These are phyloP conservation scores for Pseudomyrmex concolor DNA, from an alignment of 1,140 invertebrate genomes.

Conservation along the genomic window DNA sequence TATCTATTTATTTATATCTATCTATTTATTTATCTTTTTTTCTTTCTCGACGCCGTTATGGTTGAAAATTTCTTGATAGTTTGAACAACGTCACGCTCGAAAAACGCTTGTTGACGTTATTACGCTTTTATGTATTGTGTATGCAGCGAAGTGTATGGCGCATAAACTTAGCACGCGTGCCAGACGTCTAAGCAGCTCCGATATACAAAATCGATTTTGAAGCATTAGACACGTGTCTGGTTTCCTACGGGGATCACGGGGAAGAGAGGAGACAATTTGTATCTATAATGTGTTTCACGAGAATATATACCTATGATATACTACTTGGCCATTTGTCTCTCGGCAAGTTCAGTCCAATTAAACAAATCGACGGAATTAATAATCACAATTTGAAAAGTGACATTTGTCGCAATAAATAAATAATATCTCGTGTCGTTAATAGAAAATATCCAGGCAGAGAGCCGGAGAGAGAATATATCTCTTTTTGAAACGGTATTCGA, in stretches of 20 bases:
- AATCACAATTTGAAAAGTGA: no score
- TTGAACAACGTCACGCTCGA: not conserved
- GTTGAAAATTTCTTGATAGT: not conserved
- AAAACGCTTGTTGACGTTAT: not conserved
- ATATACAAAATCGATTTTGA: not conserved
- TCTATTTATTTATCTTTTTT: not conserved
- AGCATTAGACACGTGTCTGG: slow-evolving; percentile 13
- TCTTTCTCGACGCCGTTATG: not conserved
- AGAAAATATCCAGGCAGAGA: not conserved
- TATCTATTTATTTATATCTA: not conserved
- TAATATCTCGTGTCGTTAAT: slow-evolving; percentile 9
- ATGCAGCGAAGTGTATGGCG: not conserved
- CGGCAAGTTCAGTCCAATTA: no score
- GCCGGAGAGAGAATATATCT: not conserved
- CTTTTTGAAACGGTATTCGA: slow-evolving; percentile 13
- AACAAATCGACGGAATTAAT: no score
- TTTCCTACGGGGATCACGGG: no score
- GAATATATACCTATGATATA: no score
- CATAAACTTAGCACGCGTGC: not conserved
- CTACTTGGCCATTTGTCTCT: no score
- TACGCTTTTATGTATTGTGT: not conserved
- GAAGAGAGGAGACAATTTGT: no score
- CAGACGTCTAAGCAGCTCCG: not conserved
- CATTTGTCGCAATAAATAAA: not conserved
- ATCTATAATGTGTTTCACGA: no score